These are phyloP conservation scores for Drosophila ezoana DNA, from an alignment of 2,888 invertebrate genomes.

Conservation along the genomic window DNA sequence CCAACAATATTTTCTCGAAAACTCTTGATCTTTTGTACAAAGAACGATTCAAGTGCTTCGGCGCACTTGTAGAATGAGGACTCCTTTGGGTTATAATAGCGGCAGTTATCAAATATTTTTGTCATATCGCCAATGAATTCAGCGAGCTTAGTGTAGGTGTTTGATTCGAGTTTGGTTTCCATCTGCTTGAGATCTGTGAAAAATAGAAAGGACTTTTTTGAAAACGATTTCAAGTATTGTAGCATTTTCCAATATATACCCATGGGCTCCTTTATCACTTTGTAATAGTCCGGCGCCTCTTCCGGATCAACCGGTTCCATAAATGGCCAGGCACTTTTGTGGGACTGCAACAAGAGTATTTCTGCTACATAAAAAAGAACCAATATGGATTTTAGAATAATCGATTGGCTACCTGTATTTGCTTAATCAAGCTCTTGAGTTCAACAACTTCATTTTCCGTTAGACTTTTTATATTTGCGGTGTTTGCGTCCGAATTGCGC, in stretches of 20 bases:
- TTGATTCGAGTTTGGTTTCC: constrained; percentile 93
- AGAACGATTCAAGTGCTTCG: constrained; percentile 96
- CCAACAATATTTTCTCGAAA: constrained; percentile 92
- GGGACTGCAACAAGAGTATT: constrained; percentile 86
- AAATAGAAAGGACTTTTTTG: not conserved
- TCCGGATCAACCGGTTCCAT: constrained; percentile 98
- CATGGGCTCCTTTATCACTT: constrained; percentile 98
- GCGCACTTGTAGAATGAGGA: constrained; percentile 98
- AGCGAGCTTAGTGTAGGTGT: constrained; percentile 93
- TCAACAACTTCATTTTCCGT: constrained; percentile 92
- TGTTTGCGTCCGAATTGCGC: constrained; percentile 94
- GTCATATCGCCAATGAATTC: constrained; percentile 99
- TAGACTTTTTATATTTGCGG: constrained; percentile 95
- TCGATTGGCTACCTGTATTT: constrained; percentile 89
- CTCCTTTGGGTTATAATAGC: constrained; percentile 98
- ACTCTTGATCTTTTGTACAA: constrained; percentile 96
- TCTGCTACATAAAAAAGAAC: not conserved
- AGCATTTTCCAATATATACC: constrained; percentile 88
- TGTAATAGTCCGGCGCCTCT: constrained; percentile 98
- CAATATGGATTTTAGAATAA: not conserved
- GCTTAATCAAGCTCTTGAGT: constrained; percentile 93
- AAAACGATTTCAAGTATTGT: not conserved
- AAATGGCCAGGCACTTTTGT: constrained; percentile 99
- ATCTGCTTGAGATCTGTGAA: constrained; percentile 95
- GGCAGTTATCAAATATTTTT: constrained; percentile 99